Conservation (phyloP, 2,888 invertebrate species). For the Patella caerulea region DNA sequence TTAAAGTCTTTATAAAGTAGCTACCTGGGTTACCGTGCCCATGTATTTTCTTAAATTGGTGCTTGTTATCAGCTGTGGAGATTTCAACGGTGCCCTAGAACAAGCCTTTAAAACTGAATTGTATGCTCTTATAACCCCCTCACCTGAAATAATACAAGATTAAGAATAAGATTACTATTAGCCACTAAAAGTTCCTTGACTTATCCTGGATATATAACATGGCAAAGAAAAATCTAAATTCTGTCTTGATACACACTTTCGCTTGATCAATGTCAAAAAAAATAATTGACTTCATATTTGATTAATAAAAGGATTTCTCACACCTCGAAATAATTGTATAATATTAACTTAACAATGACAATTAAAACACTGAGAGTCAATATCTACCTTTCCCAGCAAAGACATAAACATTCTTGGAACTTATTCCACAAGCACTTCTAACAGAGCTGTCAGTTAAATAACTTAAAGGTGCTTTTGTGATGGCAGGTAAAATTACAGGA, state of each 20-base stretch:
- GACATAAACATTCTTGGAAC: background rate
- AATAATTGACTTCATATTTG: no score
- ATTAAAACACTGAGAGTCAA: no score
- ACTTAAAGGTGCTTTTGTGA: background rate
- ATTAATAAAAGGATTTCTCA: no score
- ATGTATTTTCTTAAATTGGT: constrained; percentile 15
- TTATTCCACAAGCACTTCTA: background rate
- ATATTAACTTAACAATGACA: no score
- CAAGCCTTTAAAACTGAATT: constrained; percentile 15
- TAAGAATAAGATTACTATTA: no score
- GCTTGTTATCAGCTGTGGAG: constrained; percentile 3
- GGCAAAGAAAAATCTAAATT: no score
- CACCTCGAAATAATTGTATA: no score
- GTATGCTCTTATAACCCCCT: constrained; percentile 16
- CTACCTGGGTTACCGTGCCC: constrained; percentile 13
- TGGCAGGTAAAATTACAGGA: background rate
- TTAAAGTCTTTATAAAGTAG: no score
- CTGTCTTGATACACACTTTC: no score
- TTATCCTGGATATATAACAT: no score
- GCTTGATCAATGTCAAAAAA: no score
- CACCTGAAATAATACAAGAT: background rate
- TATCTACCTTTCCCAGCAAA: background rate
- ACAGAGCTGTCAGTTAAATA: background rate
- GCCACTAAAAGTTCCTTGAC: no score
- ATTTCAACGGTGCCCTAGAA: background rate